Conservation (phyloP, 2,888 invertebrate species). For the Ormia ochracea region DNA sequence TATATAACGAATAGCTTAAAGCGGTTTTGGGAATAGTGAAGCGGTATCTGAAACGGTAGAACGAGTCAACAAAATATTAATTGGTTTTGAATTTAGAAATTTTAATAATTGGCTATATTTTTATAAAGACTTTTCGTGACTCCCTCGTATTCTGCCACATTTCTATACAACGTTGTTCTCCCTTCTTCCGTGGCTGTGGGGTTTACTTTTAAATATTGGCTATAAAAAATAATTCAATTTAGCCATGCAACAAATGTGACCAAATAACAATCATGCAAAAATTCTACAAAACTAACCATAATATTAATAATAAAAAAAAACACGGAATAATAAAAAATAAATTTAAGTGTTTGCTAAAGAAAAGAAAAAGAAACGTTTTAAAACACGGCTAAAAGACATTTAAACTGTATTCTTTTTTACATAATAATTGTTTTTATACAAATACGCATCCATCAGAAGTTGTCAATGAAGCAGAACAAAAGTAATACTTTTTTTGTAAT, state of each 20-base stretch:
- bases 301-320: constrained; percentile 1
- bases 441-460: too few relatives aligned
- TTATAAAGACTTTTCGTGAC: not conserved
- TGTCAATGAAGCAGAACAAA: too few relatives aligned
- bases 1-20: too few relatives aligned
- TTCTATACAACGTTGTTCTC: not conserved
- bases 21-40: too few relatives aligned
- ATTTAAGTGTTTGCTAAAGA: not conserved
- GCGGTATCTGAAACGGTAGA: too few relatives aligned
- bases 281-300: constrained; percentile 2
- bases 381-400: not conserved
- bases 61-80: too few relatives aligned
- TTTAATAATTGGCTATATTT: not conserved
- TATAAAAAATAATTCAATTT: not conserved
- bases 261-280: constrained; percentile 9
- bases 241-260: constrained; percentile 30
- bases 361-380: not conserved
- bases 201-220: not conserved
- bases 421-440: too few relatives aligned
- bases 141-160: not conserved
- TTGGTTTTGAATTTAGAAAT: too few relatives aligned
- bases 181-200: not conserved
- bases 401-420: too few relatives aligned
- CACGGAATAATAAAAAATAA: not conserved
- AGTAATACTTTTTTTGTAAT: too few relatives aligned